Percentiles rank a stretch among this genome's conserved stretches.
phyloP scores from a whole-genome alignment of 2,888 invertebrate species.

The Meta bourneti region DNA sequence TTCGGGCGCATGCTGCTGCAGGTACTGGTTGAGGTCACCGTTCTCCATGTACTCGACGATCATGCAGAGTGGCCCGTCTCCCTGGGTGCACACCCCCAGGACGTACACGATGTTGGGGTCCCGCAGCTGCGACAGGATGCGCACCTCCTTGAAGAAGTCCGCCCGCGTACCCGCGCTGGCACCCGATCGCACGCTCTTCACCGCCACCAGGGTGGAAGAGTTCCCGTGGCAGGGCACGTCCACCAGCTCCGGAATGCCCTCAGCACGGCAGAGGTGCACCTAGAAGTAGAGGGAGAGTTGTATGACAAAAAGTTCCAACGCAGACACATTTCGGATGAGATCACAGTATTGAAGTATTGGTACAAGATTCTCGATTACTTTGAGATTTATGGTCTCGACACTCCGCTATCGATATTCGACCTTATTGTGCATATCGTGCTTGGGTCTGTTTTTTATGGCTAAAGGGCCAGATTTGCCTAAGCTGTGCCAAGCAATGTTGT shows the following conservation, averaged over 20 bases:
- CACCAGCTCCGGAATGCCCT: constrained; percentile 79
- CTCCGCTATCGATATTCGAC: too few species aligned
- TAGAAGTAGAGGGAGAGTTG: constrained; percentile 52
- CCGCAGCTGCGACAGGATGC: constrained; percentile 90
- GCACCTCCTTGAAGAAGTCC: constrained; percentile 92
- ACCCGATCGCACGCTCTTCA: constrained; percentile 90
- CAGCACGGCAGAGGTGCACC: constrained; percentile 80
- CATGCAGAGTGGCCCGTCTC: constrained; percentile 91
- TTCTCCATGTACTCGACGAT: constrained; percentile 94
- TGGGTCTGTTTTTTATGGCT: too few species aligned
- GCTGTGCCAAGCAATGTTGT: too few species aligned
- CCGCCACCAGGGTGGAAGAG: constrained; percentile 89
- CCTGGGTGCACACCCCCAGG: constrained; percentile 88
- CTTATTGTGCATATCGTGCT: too few species aligned
- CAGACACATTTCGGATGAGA: too few species aligned
- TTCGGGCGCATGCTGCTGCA: constrained; percentile 87
- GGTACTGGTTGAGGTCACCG: constrained; percentile 90
- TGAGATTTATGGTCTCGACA: too few species aligned
- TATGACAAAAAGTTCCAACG: neutral
- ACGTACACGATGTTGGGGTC: constrained; percentile 91
- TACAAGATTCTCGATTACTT: too few species aligned
- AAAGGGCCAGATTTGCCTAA: too few species aligned
- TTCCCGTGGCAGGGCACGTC: constrained; percentile 80
- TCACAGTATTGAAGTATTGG: too few species aligned
- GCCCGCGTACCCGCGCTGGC: constrained; percentile 87